A percentile compares a stretch with the other conserved stretches of the same genome.
phyloP scores from a whole-genome alignment of 2,113 vertebrate species.

The Misgurnus mizolepis region DNA sequence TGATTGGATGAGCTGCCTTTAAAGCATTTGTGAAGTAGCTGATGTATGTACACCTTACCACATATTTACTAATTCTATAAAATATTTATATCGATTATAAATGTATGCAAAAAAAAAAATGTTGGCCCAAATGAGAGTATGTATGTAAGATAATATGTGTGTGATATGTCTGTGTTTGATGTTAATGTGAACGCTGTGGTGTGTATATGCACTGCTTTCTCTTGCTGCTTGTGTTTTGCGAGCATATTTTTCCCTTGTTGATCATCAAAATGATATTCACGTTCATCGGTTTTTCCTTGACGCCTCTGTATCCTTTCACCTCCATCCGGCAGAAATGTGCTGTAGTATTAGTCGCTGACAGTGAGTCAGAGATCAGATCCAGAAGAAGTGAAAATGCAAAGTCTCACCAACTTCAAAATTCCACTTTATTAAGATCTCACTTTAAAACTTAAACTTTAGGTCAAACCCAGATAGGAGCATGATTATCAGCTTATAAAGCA shows the following conservation, averaged over 20 bases:
- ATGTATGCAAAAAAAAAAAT: not conserved
- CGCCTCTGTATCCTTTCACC: not conserved
- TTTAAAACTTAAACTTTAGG: conserved; percentile 66
- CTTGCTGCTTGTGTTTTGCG: conserved; percentile 14
- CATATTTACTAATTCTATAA: not conserved
- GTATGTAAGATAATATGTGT: conserved; percentile 36
- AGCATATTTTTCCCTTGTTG: not conserved
- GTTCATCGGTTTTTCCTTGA: not conserved
- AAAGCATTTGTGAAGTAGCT: not conserved
- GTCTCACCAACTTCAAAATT: conserved; percentile 47
- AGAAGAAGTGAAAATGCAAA: conserved; percentile 42
- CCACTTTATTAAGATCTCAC: conserved; percentile 55
- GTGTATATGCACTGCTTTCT: conserved; percentile 20
- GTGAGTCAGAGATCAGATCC: conserved; percentile 27
- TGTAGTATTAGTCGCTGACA: not conserved
- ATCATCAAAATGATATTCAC: not conserved
- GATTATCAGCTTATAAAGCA: conserved; percentile 68
- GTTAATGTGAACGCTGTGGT: not conserved
- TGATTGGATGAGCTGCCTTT: too few relatives aligned
- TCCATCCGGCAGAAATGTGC: conserved; percentile 6
- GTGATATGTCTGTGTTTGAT: conserved; percentile 9
- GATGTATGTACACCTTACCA: not conserved
- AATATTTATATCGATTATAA: too few relatives aligned
- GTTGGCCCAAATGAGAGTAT: conserved; percentile 11
- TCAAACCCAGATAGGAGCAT: conserved; percentile 71